Evolutionary conservation across 2,797 vertebrate genomes (phyloP).

Genomic region (Chaunax sp.): DNA sequence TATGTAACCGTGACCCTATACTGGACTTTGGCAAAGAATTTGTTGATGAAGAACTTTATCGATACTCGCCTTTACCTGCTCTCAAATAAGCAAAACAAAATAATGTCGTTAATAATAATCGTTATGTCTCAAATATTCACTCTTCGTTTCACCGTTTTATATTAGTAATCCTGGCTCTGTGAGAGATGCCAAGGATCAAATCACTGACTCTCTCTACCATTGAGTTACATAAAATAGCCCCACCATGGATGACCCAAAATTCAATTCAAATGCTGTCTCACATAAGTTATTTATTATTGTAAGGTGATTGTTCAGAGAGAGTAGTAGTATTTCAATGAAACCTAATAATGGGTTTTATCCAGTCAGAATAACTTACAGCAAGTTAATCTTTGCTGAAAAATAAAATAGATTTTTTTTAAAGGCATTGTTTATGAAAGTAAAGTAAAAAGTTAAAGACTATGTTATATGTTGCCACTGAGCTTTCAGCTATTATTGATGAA

Average conservation of each 20-base stretch:
- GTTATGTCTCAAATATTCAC: neutral
- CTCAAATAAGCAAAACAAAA: neutral
- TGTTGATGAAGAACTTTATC: constrained; percentile 21
- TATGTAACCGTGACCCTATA: constrained; percentile 24
- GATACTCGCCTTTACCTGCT: constrained; percentile 17
- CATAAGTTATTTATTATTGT: constrained; percentile 4
- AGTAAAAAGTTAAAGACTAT: too few relatives aligned
- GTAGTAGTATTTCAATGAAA: neutral
- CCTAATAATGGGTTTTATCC: constrained; percentile 3
- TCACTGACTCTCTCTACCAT: neutral
- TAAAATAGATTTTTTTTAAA: too few relatives aligned
- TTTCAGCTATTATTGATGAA: constrained; percentile 5
- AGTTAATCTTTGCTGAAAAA: neutral
- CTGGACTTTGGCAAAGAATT: constrained; percentile 12
- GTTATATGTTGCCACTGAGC: too few relatives aligned
- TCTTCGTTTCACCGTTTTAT: neutral
- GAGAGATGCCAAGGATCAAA: neutral
- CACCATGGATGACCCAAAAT: neutral
- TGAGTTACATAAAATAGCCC: neutral
- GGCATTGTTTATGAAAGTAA: too few relatives aligned
- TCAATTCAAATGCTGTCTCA: constrained; percentile 6
- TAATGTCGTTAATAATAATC: neutral
- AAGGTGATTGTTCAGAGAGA: neutral
- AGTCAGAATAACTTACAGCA: neutral
- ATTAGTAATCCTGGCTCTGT: neutral